phyloP scores from a whole-genome alignment of 1,140 invertebrate species.

The Vollenhovia emeryi region DNA sequence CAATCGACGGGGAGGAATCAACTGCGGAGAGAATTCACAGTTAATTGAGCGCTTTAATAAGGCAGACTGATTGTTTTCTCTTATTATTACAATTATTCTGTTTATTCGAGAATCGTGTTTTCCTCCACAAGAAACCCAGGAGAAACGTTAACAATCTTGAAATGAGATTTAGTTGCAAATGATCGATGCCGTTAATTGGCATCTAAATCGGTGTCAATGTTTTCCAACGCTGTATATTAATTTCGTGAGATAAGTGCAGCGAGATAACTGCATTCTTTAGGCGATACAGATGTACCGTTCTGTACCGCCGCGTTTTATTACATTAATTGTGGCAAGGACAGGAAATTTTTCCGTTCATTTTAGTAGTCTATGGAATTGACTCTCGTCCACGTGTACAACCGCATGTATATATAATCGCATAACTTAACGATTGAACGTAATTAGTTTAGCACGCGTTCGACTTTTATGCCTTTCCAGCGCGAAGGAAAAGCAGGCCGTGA shows the following conservation, averaged over 20 bases:
- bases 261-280: neutral
- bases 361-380: neutral
- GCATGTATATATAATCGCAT: neutral
- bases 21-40: neutral
- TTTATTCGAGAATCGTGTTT: neutral
- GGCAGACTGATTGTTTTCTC: neutral
- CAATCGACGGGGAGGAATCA: neutral
- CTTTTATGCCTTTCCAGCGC: neutral
- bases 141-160: neutral
- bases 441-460: neutral
- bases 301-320: neutral
- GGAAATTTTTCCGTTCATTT: neutral
- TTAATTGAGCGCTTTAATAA: conserved; percentile 33
- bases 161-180: neutral
- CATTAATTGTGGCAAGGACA: neutral
- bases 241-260: neutral
- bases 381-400: too few relatives aligned
- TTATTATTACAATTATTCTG: conserved; percentile 1
- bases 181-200: neutral
- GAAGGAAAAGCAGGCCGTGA: neutral
- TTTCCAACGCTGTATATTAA: neutral
- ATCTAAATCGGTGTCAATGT: too few relatives aligned
- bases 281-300: neutral
- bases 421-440: neutral
- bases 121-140: neutral